A percentile compares a stretch with the other conserved stretches of the same genome.
Conservation (phyloP, 2,113 vertebrate genomes). For the Aphelocoma coerulescens region DNA sequence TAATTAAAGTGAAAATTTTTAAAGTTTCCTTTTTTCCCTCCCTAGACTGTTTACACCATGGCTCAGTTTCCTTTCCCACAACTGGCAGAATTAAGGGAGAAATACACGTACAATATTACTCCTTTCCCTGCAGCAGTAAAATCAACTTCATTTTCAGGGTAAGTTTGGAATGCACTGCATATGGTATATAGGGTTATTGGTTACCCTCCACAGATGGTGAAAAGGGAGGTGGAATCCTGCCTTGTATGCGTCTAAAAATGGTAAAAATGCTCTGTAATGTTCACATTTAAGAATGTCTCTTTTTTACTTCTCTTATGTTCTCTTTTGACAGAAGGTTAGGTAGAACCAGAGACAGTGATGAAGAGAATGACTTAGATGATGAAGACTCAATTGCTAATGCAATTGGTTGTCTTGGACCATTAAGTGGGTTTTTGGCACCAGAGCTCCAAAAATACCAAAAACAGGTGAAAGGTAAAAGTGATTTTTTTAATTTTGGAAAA, state of each 20-base stretch:
- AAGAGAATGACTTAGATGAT: constrained; percentile 89
- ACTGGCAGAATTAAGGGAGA: constrained; percentile 93
- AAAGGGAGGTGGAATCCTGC: not conserved
- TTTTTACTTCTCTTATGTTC: not conserved
- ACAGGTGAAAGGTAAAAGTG: constrained; percentile 85
- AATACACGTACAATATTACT: constrained; percentile 98
- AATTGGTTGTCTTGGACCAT: constrained; percentile 91
- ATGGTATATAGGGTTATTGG: not conserved
- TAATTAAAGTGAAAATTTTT: not conserved
- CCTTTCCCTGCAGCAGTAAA: constrained; percentile 91
- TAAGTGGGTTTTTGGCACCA: constrained; percentile 89
- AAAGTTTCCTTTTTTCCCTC: not conserved
- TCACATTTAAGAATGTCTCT: not conserved
- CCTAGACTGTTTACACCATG: constrained; percentile 93
- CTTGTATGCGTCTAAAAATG: not conserved
- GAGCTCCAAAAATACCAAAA: constrained; percentile 93
- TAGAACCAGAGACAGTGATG: constrained; percentile 88
- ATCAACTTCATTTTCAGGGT: constrained; percentile 81
- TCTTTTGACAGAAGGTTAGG: constrained; percentile 71
- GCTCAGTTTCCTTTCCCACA: constrained; percentile 96
- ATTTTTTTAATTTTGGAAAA: not conserved
- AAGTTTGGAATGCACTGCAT: constrained; percentile 25
- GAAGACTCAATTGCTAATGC: constrained; percentile 86
- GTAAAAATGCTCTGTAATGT: not conserved
- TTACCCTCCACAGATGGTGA: not conserved